phyloP scores from a whole-genome alignment of 2,888 invertebrate genomes.

The Spisula subtruncata region DNA sequence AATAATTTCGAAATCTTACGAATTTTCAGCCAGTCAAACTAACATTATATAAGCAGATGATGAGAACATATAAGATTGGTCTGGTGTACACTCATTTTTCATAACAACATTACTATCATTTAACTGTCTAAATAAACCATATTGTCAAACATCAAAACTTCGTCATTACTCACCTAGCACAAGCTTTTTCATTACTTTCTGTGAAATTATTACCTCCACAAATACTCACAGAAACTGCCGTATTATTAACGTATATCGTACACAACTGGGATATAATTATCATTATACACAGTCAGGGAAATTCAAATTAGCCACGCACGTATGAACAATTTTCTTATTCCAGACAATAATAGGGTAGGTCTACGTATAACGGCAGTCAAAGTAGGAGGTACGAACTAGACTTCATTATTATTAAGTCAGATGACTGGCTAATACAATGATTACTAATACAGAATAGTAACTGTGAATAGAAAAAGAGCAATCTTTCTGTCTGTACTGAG shows the following conservation, averaged over 20 bases:
- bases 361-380: neutral
- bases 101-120: neutral
- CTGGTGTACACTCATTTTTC: neutral
- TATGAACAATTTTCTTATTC: neutral
- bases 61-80: neutral
- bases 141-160: neutral
- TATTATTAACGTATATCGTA: neutral
- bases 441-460: neutral
- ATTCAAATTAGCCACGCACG: neutral
- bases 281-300: neutral
- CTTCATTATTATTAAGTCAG: neutral
- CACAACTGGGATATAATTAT: neutral
- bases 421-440: neutral
- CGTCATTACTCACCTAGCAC: neutral
- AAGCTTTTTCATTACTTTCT: neutral
- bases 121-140: neutral
- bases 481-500: neutral
- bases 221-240: neutral
- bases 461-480: too few species aligned
- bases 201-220: neutral
- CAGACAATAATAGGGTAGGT: neutral
- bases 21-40: neutral
- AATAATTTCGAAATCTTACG: neutral
- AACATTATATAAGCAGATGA: too few species aligned
- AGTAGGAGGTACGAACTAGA: neutral